A percentile compares a stretch with the other conserved stretches of the same genome.
Evolutionary conservation across 2,797 vertebrate species (phyloP).

Genomic region (Acanthis flammea): DNA sequence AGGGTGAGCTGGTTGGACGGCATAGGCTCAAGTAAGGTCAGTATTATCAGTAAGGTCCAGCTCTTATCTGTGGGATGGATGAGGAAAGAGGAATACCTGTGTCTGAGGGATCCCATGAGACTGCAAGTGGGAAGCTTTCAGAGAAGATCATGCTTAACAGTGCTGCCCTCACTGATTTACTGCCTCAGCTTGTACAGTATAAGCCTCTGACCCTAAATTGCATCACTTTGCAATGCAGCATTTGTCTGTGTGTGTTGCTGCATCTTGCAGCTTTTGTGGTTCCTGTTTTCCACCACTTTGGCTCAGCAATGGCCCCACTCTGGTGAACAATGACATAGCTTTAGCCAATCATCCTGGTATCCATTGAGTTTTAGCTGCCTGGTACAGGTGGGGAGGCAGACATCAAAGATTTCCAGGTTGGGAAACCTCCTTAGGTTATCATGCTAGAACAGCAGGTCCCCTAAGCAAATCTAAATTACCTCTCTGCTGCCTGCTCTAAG

Average conservation of each 20-base stretch:
- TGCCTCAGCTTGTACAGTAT: neutral
- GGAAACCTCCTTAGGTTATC: neutral
- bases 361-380: neutral
- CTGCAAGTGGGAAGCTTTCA: neutral
- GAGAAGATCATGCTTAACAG: neutral
- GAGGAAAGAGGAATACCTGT: neutral
- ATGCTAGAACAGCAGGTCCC: neutral
- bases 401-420: neutral
- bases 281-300: neutral
- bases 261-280: neutral
- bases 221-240: neutral
- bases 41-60: neutral
- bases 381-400: neutral
- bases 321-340: neutral
- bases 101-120: neutral
- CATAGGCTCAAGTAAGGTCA: neutral
- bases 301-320: neutral
- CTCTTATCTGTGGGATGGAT: neutral
- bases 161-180: neutral
- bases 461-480: neutral
- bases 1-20: neutral
- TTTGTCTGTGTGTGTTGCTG: rapidly evolving
- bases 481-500: neutral
- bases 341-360: neutral
- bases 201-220: neutral